Evolutionary conservation across 2,797 vertebrate species (phyloP), one percentile per base, ranked within the genome.

Genomic region (Jordanella pulchra): DNA sequence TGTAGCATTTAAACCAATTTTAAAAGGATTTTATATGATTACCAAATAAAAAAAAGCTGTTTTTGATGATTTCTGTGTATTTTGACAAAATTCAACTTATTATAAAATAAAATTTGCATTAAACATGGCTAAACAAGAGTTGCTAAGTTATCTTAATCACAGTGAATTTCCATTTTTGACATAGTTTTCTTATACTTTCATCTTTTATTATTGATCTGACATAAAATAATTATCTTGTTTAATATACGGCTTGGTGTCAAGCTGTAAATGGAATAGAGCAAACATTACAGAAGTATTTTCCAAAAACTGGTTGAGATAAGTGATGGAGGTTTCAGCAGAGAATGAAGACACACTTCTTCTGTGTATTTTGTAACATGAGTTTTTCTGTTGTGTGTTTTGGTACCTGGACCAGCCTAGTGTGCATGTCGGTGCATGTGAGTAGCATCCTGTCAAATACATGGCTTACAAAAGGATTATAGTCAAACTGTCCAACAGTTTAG

Each of bases 1-100:
- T 51, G 53, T 63, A 35, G 48, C 48, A 70, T 65, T 69, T 74
- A 67, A 64, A 58, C 71, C 63, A 70, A 73, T 67, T 66, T 32
- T 67, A 39, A 0, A 1, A 3, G 48, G 17, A 65, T 47, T 72
- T 56, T 69, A 44, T 67, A 48, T 14, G 53, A 5, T 48, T 48
- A 61, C 25, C 25, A 30, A 53, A 23, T 28, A 17, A 35, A 42
- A 23, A 48, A 7, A 12, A 35, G 35, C 47, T 27, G 35, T 30
- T 51, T 50, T 45, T 23, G 47, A 17, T 15, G 15, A 35, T 25
- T 58, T 23, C 5, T 23, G 32, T 32, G 60, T 55, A 45, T 69
- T 73, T 45, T 7, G 21, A 25, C 54, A 21, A 25, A 45, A 50
- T 0, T n/a, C 32, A 61, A 64, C 12, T 23, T 6, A 15, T 47